Conservation (phyloP, 2,113 vertebrate genomes). For the Tragelaphus scriptus region DNA sequence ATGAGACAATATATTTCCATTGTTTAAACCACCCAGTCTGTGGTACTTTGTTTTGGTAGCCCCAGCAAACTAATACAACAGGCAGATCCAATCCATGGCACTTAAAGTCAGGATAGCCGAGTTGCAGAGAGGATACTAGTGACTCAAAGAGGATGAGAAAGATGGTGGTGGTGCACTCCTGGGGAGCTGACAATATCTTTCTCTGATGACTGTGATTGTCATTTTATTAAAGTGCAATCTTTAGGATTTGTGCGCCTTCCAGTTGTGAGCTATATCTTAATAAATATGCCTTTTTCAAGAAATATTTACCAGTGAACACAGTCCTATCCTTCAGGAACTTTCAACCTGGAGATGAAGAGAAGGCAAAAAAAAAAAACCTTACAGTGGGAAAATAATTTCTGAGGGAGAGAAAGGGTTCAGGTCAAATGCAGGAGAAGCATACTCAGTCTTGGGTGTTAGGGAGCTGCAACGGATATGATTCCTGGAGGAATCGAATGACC, state of each 20-base stretch:
- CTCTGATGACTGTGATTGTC: not conserved
- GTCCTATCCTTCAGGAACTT: not conserved
- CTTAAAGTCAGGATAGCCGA: not conserved
- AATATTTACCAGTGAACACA: not conserved
- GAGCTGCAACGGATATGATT: not conserved
- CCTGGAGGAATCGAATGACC: not conserved
- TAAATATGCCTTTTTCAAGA: not conserved
- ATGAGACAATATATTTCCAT: not conserved
- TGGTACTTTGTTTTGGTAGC: not conserved
- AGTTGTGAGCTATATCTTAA: not conserved
- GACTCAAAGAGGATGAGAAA: not conserved
- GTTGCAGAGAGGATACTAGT: not conserved
- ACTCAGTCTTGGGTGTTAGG: rapidly evolving
- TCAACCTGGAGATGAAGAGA: not conserved
- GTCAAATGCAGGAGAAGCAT: not conserved
- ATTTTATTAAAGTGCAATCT: not conserved
- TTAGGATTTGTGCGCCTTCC: not conserved
- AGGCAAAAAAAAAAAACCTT: not conserved
- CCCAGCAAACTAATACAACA: not conserved
- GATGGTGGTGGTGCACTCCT: not conserved
- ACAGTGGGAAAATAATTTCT: not conserved
- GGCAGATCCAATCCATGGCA: not conserved
- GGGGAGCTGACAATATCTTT: not conserved
- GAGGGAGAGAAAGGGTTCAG: not conserved
- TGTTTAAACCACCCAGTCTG: not conserved